Evolutionary conservation across 2,113 vertebrate species (phyloP).

Genomic region (Eudyptes chrysolophus): DNA sequence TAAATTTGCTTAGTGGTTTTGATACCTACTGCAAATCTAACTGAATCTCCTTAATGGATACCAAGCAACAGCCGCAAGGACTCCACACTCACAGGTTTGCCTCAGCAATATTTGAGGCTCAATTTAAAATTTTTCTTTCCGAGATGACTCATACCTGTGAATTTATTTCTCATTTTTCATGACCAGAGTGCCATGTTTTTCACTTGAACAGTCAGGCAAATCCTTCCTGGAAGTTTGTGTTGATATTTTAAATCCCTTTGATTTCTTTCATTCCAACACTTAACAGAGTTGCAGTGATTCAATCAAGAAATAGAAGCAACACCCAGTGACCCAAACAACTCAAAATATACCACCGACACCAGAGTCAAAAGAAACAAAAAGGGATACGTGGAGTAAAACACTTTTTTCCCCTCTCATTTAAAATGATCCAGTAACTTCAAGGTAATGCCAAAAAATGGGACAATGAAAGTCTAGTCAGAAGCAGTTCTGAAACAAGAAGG

Average conservation of each 20-base stretch:
- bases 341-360: neutral
- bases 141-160: constrained; percentile 24
- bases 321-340: constrained; percentile 5
- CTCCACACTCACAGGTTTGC: neutral
- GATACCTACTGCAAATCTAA: neutral
- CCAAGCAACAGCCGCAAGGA: neutral
- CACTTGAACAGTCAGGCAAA: constrained; percentile 17
- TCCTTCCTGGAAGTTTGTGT: constrained; percentile 35
- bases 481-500: neutral
- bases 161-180: constrained; percentile 42
- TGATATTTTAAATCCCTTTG: constrained; percentile 43
- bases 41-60: neutral
- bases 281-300: constrained; percentile 1
- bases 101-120: neutral
- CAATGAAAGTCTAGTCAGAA: neutral
- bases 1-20: neutral
- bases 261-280: constrained; percentile 27
- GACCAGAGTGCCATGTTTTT: constrained; percentile 25
- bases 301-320: neutral
- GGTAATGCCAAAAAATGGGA: neutral
- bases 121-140: constrained; percentile 32
- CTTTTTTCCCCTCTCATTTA: neutral
- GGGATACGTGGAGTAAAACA: neutral
- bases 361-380: neutral
- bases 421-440: neutral